phyloP scores from a whole-genome alignment of 2,888 invertebrate species.

The Drosophila eohydei region DNA sequence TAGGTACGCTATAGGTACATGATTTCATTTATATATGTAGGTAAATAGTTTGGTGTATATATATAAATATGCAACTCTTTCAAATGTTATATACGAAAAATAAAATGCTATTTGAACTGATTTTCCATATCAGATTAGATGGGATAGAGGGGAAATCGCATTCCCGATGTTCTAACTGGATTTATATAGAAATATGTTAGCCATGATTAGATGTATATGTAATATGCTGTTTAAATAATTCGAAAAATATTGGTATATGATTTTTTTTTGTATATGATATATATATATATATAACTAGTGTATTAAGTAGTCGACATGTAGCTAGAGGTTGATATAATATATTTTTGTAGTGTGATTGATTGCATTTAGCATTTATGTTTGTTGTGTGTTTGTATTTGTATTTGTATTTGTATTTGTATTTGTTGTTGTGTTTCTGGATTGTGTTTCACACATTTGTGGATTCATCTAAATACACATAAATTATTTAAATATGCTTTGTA shows the following conservation, averaged over 20 bases:
- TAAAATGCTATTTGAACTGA: constrained; percentile 3
- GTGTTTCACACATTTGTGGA: constrained; percentile 51
- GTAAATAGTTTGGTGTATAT: constrained; percentile 2
- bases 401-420: constrained; percentile 41
- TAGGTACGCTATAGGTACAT: constrained; percentile 68
- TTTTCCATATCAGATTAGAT: neutral
- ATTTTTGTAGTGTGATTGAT: constrained; percentile 35
- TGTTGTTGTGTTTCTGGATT: constrained; percentile 12
- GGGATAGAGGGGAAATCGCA: constrained; percentile 17
- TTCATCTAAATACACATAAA: constrained; percentile 46
- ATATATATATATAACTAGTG: neutral
- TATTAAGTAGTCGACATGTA: constrained; percentile 13
- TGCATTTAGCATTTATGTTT: constrained; percentile 19
- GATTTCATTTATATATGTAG: constrained; percentile 27
- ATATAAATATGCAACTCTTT: constrained; percentile 6
- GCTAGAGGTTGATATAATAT: constrained; percentile 16
- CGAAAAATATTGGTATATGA: constrained; percentile 58
- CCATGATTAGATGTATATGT: constrained; percentile 17
- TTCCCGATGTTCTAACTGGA: constrained; percentile 8
- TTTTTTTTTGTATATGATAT: constrained; percentile 12
- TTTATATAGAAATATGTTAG: neutral
- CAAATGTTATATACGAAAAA: neutral
- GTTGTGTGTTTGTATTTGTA: constrained; percentile 40
- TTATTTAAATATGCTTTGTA: constrained; percentile 38
- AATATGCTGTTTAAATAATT: constrained; percentile 47